Conservation (phyloP, 2,888 invertebrate species). For the Oeneis ivallda region DNA sequence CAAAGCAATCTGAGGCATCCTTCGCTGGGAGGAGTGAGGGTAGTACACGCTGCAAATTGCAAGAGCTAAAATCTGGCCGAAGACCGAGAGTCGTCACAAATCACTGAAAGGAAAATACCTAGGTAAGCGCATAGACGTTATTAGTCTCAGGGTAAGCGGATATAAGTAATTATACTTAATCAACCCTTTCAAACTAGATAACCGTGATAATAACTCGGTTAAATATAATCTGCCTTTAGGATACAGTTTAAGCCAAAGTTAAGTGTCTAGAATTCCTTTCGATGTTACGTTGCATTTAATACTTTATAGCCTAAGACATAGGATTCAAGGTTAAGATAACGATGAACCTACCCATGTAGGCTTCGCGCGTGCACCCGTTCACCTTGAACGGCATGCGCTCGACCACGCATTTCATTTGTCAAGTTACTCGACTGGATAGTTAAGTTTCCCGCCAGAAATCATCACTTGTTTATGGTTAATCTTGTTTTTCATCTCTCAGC, state of each 20-base stretch:
- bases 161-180: background rate
- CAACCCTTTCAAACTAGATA: too few species aligned
- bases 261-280: conserved; percentile 15
- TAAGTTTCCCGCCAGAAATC: conserved; percentile 17
- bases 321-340: conserved; percentile 1
- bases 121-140: too few species aligned
- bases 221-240: conserved; percentile 14
- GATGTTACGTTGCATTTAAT: background rate
- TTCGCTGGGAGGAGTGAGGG: background rate
- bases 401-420: conserved; percentile 40
- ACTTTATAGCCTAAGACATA: conserved; percentile 15
- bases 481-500: background rate
- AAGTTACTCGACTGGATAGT: conserved; percentile 26
- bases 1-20: too few species aligned
- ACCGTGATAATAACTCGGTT: background rate
- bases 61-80: background rate
- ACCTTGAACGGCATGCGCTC: conserved; percentile 53
- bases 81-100: background rate
- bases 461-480: conserved; percentile 1
- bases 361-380: conserved; percentile 43
- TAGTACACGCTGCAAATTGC: background rate
- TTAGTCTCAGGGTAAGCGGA: background rate
- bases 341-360: conserved; percentile 33
- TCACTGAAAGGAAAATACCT: background rate
- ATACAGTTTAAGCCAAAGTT: conserved; percentile 17